Evolutionary conservation across 2,888 invertebrate species (phyloP).

Genomic region (Brenthis hecate): DNA sequence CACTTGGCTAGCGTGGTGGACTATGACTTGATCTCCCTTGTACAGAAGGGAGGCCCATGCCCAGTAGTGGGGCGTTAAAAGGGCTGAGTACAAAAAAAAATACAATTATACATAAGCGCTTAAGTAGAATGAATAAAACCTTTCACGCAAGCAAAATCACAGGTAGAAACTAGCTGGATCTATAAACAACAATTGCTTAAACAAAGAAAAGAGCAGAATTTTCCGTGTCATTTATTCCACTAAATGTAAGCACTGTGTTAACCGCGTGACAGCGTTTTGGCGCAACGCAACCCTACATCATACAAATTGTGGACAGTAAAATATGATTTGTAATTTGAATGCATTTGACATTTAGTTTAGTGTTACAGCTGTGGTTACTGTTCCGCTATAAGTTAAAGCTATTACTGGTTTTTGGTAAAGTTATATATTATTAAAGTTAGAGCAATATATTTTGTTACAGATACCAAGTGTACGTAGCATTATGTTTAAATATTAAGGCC

Average conservation of each 20-base stretch:
- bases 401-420: neutral
- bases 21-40: too few relatives aligned
- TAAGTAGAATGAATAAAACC: too few relatives aligned
- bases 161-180: neutral
- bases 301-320: constrained; percentile 36
- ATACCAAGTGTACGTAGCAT: too few relatives aligned
- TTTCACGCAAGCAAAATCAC: too few relatives aligned
- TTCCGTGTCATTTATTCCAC: constrained; percentile 22
- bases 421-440: too few relatives aligned
- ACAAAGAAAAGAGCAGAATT: constrained; percentile 3
- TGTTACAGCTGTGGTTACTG: constrained; percentile 14
- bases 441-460: too few relatives aligned
- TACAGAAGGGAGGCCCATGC: too few relatives aligned
- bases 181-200: constrained; percentile 1
- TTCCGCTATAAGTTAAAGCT: constrained; percentile 2
- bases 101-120: too few relatives aligned
- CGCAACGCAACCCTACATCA: constrained; percentile 38
- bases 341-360: constrained; percentile 35
- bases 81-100: too few relatives aligned
- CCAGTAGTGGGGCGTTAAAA: too few relatives aligned
- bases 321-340: constrained; percentile 37
- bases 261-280: constrained; percentile 41
- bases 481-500: too few relatives aligned
- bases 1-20: too few relatives aligned
- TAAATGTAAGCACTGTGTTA: constrained; percentile 18